Base-by-base conservation (phyloP, 2,888 invertebrate genomes). In the Dasypogon diadema region DNA sequence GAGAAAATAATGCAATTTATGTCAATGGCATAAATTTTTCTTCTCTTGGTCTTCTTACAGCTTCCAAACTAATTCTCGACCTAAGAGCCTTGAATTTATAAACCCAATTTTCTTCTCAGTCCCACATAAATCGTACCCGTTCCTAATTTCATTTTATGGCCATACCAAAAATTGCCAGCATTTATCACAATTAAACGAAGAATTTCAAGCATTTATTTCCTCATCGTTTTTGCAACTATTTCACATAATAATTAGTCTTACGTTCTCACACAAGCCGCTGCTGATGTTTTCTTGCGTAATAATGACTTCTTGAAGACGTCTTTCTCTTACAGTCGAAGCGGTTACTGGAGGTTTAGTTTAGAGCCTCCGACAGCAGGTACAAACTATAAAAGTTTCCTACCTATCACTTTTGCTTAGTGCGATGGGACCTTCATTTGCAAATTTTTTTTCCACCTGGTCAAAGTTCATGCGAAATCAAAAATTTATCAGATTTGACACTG, bases 161-260 rank as follows among this genome's bases (percentile, higher is more conserved):
- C n/a, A n/a, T n/a, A n/a, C n/a, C n/a, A n/a, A n/a, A n/a, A n/a
- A n/a, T n/a, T n/a, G n/a, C n/a, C n/a, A n/a, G n/a, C n/a, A n/a
- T 30, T 30, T 30, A 3, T 42, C 42, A 42, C n/a, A 42, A 42
- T 2, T 42, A 12, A n/a, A 42, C 42, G n/a, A 42, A 42, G n/a
- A 51, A n/a, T 51, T 51, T 12, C 16, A 2, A 18, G 1, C 51
- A 51, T 12, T 51, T 51, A 51, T 21, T 51, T 51, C 21, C 51
- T 16, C 6, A 21, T 6, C 1, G 21, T 51, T 51, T 51, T 51
- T 21, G 14, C 48, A 8, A 51, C 8, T 16, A 51, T 51, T 51
- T 21, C 51, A 21, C 21, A 18, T 18, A 51, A 51, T 51, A 51
- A 51, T 51, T 51, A 51, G 18, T 51, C n/a, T 51, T 51, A 21